Evolutionary conservation across 2,797 vertebrate species (phyloP), one percentile per base, ranked within the genome.

Genomic region (Chaunax sp.): DNA sequence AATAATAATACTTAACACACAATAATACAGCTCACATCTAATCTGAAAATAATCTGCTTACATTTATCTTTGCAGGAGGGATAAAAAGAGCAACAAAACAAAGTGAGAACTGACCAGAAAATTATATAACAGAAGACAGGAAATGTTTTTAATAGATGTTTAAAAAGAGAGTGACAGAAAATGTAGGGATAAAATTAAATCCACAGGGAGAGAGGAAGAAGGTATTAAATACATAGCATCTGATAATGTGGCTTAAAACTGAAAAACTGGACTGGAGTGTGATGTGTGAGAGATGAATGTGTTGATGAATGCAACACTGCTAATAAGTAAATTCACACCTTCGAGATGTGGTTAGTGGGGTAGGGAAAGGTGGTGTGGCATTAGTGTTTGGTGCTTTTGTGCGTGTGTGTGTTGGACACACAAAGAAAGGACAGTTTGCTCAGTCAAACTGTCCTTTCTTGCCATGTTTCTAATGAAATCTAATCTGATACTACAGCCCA

Each of bases 321-420:
- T 69, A 73, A 78, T 77, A 20, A 62, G 59, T 9, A 44, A 61
- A 54, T 64, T 82, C 72, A 76, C 74, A 37, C 78, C 71, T 75
- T 20, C 5, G 37, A 57, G 43, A 38, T 54, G 52, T 15, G 20
- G 14, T 56, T 18, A 16, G 12, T 55, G 12, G 4, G 23, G 11
- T 35, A 38, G 30, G 26, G 43, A 37, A 16, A 26, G 14, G 19
- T 18, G 51, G n/a, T 19, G 13, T 49, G 0, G 3, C 7, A 14
- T 52, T 3, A n/a, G 41, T 26, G 30, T 26, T 10, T 47, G 23
- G 33, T 23, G 14, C 25, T 44, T 23, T 28, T 38, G 18, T 18
- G 43, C n/a, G 46, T 25, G 23, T 22, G 25, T 16, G 46, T 43
- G 64, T 23, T 18, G 41, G 41, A 7, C 6, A 19, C 18, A 15